Conservation (phyloP, 2,797 vertebrate genomes). For the Intellagama lesueurii region DNA sequence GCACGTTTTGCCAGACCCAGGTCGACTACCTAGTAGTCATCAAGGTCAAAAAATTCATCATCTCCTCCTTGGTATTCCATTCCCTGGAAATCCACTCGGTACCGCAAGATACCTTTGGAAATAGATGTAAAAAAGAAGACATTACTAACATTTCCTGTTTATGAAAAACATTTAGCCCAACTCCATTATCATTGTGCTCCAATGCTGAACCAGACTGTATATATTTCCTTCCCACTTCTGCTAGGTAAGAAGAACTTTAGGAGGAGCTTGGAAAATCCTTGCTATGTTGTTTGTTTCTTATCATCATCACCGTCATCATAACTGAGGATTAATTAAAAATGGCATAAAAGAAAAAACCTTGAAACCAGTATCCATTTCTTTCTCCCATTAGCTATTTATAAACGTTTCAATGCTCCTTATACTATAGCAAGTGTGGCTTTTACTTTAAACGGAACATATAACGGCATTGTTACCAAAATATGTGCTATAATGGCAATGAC, state of each 20-base stretch:
- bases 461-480: too few relatives aligned
- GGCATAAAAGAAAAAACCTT: too few relatives aligned
- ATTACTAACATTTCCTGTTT: constrained; percentile 40
- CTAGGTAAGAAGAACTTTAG: neutral
- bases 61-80: constrained; percentile 99
- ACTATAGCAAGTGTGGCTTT: too few relatives aligned
- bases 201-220: neutral
- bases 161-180: neutral
- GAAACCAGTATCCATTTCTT: too few relatives aligned
- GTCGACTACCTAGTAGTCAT: constrained; percentile 99
- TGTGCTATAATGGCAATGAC: too few relatives aligned
- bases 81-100: constrained; percentile 99
- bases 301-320: too few relatives aligned
- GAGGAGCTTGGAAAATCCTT: too few relatives aligned
- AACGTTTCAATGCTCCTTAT: too few relatives aligned
- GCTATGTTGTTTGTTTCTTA: too few relatives aligned
- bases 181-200: neutral
- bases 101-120: constrained; percentile 94
- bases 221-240: neutral
- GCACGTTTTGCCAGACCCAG: constrained; percentile 85
- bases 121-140: constrained; percentile 49
- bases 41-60: constrained; percentile 99
- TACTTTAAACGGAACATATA: too few relatives aligned
- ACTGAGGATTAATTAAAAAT: too few relatives aligned
- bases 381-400: too few relatives aligned